Evolutionary conservation across 2,113 vertebrate species (phyloP).

Genomic region (Neomonachus schauinslandi): DNA sequence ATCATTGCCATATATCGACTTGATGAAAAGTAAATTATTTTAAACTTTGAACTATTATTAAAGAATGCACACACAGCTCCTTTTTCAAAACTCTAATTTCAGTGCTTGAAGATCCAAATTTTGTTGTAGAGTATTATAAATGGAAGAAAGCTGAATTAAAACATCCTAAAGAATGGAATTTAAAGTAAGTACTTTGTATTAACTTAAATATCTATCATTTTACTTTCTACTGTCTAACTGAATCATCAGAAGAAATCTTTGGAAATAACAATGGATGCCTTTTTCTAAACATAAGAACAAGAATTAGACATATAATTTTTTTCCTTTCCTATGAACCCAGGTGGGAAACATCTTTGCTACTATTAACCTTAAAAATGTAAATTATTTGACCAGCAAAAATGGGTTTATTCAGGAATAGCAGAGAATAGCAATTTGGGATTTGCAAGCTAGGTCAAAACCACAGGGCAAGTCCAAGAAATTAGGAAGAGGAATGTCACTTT

Average conservation of each 20-base stretch:
- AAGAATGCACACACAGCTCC: background rate
- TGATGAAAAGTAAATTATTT: constrained; percentile 42
- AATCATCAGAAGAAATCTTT: background rate
- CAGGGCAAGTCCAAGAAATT: background rate
- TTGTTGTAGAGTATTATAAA: background rate
- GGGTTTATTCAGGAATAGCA: background rate
- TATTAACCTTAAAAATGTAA: background rate
- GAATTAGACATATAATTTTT: background rate
- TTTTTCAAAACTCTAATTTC: constrained; percentile 60
- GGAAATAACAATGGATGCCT: background rate
- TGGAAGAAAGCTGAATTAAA: constrained; percentile 30
- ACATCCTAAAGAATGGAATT: background rate
- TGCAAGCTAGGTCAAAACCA: background rate
- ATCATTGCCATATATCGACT: background rate
- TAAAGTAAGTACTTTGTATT: constrained; percentile 48
- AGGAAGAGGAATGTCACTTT: background rate
- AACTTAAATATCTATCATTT: background rate
- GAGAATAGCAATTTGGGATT: background rate
- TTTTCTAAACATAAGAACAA: background rate
- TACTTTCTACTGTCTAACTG: background rate
- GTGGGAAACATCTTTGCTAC: background rate
- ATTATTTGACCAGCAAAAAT: background rate
- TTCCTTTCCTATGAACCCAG: constrained; percentile 18
- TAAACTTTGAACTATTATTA: constrained; percentile 3
- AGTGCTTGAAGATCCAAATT: constrained; percentile 67